Percentiles rank a stretch among this genome's conserved stretches.
Evolutionary conservation across 2,797 vertebrate species (phyloP).

Genomic region (Trachurus trachurus): DNA sequence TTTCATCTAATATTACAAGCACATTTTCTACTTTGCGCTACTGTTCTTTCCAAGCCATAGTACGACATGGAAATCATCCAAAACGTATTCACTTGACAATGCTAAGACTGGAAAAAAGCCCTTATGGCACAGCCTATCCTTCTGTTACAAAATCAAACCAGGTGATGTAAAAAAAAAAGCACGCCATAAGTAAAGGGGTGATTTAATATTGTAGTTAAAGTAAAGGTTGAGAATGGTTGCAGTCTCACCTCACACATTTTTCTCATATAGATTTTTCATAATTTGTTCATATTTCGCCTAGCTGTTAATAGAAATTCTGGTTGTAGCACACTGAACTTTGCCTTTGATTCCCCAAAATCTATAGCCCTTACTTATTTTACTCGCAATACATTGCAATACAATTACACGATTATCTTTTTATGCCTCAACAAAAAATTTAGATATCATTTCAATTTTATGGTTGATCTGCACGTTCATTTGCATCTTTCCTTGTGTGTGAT

Average conservation of each 20-base stretch:
- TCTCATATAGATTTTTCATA: background rate
- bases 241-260: background rate
- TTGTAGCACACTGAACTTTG: background rate
- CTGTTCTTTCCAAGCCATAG: background rate
- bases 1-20: background rate
- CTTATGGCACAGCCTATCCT: background rate
- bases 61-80: conserved; percentile 9
- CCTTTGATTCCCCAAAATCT: conserved; percentile 6
- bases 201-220: conserved; percentile 7
- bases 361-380: background rate
- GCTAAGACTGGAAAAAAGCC: background rate
- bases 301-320: background rate
- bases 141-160: background rate
- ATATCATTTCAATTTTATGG: conserved; percentile 36
- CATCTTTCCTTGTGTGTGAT: conserved; percentile 82
- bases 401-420: background rate
- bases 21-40: background rate
- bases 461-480: conserved; percentile 67
- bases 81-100: conserved; percentile 1
- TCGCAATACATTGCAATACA: too few species aligned
- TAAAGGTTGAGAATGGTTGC: background rate
- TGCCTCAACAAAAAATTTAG: background rate
- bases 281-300: background rate
- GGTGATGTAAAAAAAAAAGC: background rate
- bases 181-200: background rate